phyloP scores from a whole-genome alignment of 2,113 vertebrate species.

The Trogon surrucura region DNA sequence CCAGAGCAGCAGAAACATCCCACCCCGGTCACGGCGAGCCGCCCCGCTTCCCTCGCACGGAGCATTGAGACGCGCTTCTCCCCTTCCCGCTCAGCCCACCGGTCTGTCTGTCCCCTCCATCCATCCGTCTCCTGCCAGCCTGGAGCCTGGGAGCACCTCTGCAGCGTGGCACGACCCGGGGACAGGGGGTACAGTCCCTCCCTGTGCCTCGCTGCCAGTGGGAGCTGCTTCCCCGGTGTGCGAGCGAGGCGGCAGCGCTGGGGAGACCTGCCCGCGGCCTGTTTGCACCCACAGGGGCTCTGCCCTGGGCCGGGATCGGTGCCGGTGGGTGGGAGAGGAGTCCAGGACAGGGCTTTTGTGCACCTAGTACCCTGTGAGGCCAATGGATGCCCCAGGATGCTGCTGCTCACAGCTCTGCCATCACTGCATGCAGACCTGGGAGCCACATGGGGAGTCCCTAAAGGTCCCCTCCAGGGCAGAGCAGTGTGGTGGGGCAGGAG shows the following conservation, averaged over 20 bases:
- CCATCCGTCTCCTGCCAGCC: neutral
- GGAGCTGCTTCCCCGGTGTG: neutral
- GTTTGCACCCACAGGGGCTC: neutral
- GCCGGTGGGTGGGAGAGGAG: neutral
- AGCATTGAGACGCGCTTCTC: neutral
- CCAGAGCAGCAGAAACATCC: constrained; percentile 33
- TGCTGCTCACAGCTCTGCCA: neutral
- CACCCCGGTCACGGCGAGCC: constrained; percentile 10
- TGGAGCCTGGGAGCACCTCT: neutral
- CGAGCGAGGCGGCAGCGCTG: neutral
- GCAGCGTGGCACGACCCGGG: neutral
- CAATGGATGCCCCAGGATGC: neutral
- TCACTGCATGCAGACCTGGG: neutral
- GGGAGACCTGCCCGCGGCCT: neutral
- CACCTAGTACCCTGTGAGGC: neutral
- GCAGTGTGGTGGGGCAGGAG: neutral
- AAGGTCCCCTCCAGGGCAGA: neutral
- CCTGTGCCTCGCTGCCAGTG: neutral
- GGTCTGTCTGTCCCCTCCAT: neutral
- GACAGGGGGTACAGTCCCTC: rapidly evolving
- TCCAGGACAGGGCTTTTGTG: rapidly evolving
- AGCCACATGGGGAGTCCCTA: neutral
- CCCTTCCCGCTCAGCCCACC: neutral
- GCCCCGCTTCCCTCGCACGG: constrained; percentile 10
- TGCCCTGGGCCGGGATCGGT: neutral